Evolutionary conservation across 2,113 vertebrate genomes (phyloP), one percentile per base, ranked within the genome.

Genomic region (Campylorhamphus procurvoides): DNA sequence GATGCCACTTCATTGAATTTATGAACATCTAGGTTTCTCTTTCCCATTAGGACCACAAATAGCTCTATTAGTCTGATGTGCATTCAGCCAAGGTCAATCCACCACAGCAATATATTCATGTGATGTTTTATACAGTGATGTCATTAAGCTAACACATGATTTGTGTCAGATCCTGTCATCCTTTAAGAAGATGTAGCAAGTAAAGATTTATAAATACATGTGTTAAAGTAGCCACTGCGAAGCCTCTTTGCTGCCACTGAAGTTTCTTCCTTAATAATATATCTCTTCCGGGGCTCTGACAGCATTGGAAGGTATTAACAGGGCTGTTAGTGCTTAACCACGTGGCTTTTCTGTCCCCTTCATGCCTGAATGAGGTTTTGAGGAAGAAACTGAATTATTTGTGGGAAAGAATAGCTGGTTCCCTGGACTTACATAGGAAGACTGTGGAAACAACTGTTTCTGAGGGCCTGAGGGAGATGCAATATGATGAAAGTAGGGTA

Each of bases 81-180:
- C 50, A 31, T 53, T 44, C 74, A 91, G 75, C 29, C 49, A 72
- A 66, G 78, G 58, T 83, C 84, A 83, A 28, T 52, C 15, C 52
- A 72, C 46, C 15, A 4, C 13, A 9, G 9, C 89, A 55, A 79
- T 66, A 22, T 23, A 50, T 59, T 64, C 50, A 39, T 64, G 49
- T 73, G 75, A 46, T 0, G 0, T 58, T 79, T 91, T 69, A 31
- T 39, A 5, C 13, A 71, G 20, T 89, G 87, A 79, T 93, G 75
- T 90, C 84, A 85, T 79, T 84, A 76, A 39, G 62, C 19, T 89
- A 89, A 76, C 49, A 52, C 63, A 56, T 56, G 56, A 95, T 89
- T 94, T 93, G 49, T 80, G 67, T 89, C 53, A 69, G 75, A 85
- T 89, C 81, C 40, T 82, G 58, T 91, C 84, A 95, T 58, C 49